These are phyloP conservation scores for Branchipolynoe longqiensis DNA, from an alignment of 2,888 invertebrate genomes.

Conservation along the genomic window DNA sequence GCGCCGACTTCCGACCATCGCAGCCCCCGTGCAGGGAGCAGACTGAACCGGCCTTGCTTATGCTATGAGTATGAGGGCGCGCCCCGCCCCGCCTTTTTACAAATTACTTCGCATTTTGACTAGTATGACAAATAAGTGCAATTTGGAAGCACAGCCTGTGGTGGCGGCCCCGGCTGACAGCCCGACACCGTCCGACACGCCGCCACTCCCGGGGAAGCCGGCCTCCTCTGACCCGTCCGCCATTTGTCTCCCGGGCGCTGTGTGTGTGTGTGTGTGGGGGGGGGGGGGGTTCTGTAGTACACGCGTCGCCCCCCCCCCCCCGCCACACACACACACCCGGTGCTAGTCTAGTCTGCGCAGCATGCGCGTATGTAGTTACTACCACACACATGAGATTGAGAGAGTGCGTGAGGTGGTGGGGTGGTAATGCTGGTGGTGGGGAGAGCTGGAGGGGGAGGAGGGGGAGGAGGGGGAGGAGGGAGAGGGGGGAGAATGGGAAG, in stretches of 20 bases:
- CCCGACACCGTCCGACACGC: conserved; percentile 52
- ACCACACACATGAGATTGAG: no score
- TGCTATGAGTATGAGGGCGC: background rate
- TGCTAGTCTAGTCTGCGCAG: no score
- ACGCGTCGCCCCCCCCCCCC: background rate
- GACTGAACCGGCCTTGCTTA: conserved; percentile 24
- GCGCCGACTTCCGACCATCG: background rate
- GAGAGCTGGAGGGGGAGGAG: no score
- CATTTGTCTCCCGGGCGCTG: conserved; percentile 61
- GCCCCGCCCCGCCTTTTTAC: conserved; percentile 14
- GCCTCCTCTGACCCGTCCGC: conserved; percentile 35
- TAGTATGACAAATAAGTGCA: conserved; percentile 61
- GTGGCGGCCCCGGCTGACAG: conserved; percentile 55
- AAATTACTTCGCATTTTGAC: conserved; percentile 61
- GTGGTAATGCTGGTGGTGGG: no score
- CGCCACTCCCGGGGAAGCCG: conserved; percentile 26
- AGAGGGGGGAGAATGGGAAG: no score
- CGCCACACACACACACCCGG: conserved; percentile 15
- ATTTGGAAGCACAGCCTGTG: conserved; percentile 53
- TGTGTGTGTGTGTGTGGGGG: no score
- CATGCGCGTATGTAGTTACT: no score
- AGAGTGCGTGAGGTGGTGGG: no score
- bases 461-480: no score
- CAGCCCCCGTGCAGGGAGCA: background rate
- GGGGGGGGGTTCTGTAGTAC: conserved; percentile 9